Evolutionary conservation across 2,888 invertebrate species (phyloP).

Genomic region (Abrostola triplasia): DNA sequence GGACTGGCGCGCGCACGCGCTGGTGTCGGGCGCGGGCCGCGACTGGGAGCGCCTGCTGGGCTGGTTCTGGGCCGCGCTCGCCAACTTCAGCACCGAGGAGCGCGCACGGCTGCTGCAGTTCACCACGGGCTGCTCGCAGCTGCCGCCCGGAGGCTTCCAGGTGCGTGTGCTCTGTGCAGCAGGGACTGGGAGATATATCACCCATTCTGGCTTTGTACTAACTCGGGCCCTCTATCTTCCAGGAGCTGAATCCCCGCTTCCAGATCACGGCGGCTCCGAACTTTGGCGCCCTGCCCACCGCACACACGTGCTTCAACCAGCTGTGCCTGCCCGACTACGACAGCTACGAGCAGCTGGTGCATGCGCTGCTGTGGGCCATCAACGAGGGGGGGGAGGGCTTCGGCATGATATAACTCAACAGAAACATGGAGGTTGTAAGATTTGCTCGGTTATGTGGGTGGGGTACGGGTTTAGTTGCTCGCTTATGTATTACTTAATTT

Average conservation of each 20-base stretch:
- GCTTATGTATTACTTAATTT: no score
- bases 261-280: constrained; percentile 97
- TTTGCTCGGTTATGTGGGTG: constrained; percentile 1
- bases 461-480: no score
- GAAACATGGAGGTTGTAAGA: neutral
- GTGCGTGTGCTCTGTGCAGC: constrained; percentile 48
- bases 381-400: constrained; percentile 99
- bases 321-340: constrained; percentile 98
- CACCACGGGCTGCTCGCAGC: constrained; percentile 97
- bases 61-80: constrained; percentile 89
- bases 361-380: constrained; percentile 96
- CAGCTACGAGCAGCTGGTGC: constrained; percentile 97
- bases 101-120: constrained; percentile 97
- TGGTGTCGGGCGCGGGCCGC: constrained; percentile 93
- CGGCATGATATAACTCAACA: constrained; percentile 73
- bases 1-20: constrained; percentile 96
- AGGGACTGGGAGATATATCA: neutral
- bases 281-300: constrained; percentile 96
- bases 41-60: constrained; percentile 94
- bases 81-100: constrained; percentile 96
- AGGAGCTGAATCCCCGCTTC: constrained; percentile 96
- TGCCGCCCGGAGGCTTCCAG: constrained; percentile 94
- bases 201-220: neutral
- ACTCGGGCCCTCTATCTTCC: constrained; percentile 5
- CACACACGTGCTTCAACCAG: constrained; percentile 99